Base-by-base conservation (phyloP, 1,140 invertebrate genomes). In the Drosophila tsacasi region DNA sequence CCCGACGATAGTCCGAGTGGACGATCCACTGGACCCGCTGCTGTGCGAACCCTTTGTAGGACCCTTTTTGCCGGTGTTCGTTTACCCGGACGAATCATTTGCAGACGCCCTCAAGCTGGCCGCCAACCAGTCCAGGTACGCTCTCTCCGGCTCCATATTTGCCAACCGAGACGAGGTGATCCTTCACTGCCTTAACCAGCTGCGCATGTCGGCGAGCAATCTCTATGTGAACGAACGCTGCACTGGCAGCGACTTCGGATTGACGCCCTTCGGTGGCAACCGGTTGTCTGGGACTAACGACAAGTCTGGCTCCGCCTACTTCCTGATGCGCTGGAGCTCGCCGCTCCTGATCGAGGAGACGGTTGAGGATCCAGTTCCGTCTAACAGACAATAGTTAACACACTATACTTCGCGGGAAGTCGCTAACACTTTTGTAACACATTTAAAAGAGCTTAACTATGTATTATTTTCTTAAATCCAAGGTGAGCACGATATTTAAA, bases 171-270 rank as follows among this genome's bases (percentile, higher is more conserved):
- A 96, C 95, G 91, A 95, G 49, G 98, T 97, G 94, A 94, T 97
- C 37, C 93, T 94, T 54, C 93, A 93, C 32, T 97, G 97, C 44
- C 79, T 96, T 0, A 96, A 98, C 72, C 95, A 95, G 30, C 93
- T 98, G 7, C 97, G 97, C 87, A 96, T 96, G 93, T 95, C 97
- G 1, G 97, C 97, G 55, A 99, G 99, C 32, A 99, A 99, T 94
- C 98, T 99, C 93, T 99, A 99, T 92, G 95, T 99, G 30, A 99
- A 99, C 92, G 98, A 99, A 93, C 99, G 99, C 93, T 99, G 97
- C 3, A 99, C 99, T 2, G 99, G 99, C 0, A 98, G 98, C 50
- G 97, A 99, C 1, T 98, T 99, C 8, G 98, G 98, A 0, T 98
- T 99, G 92, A 99, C 99, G 91, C 99, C 99, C 5, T 99, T 99